Conservation (phyloP, 2,888 invertebrate species). For the Polyommatus iphigenia region DNA sequence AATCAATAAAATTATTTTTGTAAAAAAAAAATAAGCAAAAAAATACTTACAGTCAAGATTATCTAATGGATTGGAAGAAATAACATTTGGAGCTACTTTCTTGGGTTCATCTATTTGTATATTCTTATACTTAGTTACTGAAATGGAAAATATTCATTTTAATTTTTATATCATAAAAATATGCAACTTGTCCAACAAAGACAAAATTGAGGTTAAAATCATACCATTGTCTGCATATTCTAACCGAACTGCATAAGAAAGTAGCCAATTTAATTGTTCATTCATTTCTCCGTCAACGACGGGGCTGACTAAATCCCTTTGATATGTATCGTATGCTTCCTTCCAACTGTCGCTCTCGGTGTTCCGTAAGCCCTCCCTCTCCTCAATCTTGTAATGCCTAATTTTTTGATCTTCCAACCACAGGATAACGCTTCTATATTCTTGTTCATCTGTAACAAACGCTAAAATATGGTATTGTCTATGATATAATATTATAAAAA, state of each 20-base stretch:
- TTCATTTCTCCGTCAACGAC: constrained; percentile 74
- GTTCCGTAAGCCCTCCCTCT: constrained; percentile 86
- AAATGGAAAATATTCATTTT: constrained; percentile 49
- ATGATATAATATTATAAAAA: too few relatives aligned
- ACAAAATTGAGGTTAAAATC: constrained; percentile 3
- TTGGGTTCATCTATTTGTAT: constrained; percentile 82
- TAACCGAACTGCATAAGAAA: constrained; percentile 90
- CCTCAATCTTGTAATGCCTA: constrained; percentile 91
- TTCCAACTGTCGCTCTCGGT: constrained; percentile 86
- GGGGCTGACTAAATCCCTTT: constrained; percentile 88
- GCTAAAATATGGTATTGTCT: constrained; percentile 23
- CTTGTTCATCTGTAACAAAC: constrained; percentile 84
- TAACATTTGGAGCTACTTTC: constrained; percentile 84
- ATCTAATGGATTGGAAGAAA: constrained; percentile 91
- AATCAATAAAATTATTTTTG: not conserved
- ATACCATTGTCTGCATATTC: constrained; percentile 91
- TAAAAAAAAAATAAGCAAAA: not conserved
- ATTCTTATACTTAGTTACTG: constrained; percentile 85
- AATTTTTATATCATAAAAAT: not conserved
- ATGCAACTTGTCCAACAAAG: not conserved
- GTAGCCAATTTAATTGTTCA: constrained; percentile 91
- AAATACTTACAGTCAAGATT: constrained; percentile 89
- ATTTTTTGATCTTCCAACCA: constrained; percentile 98
- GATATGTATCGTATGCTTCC: constrained; percentile 85
- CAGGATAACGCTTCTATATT: constrained; percentile 88